A percentile compares a stretch with the other conserved stretches of the same genome.
phyloP scores from a whole-genome alignment of 2,797 vertebrate species.

The Neosilurus mollespiculum region DNA sequence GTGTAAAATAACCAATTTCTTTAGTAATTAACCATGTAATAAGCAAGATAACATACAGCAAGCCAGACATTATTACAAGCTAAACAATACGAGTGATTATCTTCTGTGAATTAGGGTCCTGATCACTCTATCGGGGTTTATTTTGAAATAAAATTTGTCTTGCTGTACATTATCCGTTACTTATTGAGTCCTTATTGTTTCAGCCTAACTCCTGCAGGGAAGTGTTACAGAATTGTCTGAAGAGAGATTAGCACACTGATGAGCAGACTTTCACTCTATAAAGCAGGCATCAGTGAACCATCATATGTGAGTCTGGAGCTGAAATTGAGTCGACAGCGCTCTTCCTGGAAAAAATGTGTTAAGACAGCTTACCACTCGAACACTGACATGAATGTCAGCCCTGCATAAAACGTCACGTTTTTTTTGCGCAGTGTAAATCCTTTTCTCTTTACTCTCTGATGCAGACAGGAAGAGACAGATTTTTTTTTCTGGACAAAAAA shows the following conservation, averaged over 20 bases:
- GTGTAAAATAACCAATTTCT: no score
- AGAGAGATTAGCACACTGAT: neutral
- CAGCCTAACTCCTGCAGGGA: neutral
- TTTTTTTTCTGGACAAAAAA: conserved; percentile 14
- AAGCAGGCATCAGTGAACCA: neutral
- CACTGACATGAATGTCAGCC: conserved; percentile 3
- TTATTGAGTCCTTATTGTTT: neutral
- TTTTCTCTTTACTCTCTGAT: neutral
- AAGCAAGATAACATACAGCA: no score
- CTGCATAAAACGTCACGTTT: neutral
- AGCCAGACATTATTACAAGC: no score
- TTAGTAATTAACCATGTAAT: no score
- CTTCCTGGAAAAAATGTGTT: neutral
- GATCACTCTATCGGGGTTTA: no score
- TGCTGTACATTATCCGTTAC: no score
- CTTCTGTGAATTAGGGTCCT: no score
- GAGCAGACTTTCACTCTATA: neutral
- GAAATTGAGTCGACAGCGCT: neutral
- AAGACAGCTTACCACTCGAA: neutral
- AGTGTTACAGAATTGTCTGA: neutral
- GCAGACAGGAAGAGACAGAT: neutral
- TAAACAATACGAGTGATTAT: no score
- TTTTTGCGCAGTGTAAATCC: neutral
- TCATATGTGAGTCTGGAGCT: neutral
- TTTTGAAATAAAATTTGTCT: no score